Base-by-base conservation (phyloP, 2,888 invertebrate genomes). In the Hydrotaea cyrtoneurina region DNA sequence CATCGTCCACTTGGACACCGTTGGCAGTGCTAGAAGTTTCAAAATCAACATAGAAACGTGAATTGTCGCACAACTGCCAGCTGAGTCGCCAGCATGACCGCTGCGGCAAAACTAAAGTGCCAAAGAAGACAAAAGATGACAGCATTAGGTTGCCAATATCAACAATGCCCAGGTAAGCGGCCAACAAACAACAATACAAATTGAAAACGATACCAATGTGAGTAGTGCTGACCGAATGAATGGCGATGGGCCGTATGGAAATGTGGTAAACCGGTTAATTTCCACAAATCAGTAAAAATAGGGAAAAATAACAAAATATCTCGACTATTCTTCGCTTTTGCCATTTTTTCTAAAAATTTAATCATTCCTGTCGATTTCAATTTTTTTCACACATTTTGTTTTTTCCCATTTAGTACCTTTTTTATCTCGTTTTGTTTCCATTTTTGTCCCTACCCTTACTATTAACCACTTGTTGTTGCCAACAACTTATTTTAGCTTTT, bases 1-100 rank as follows among this genome's bases (percentile, higher is more conserved):
- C 10, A 71, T 50, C 10, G n/a, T n/a, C 13, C 11, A n/a, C 3
- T 1, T 11, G 23, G 57, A 36, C 73, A 4, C 2, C 3, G 31
- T 21, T 21, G 19, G 31, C 57, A 53, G n/a, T n/a, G n/a, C 17
- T 36, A 71, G 46, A 46, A 75, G 62, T 62, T 46, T 31, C 26
- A 1, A 66, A 66, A 66, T 66, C 66, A 43, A 36, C 39, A 64
- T 36, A 84, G 57, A 85, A 82, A 85, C 82, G 82, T 82, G 85
- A 85, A 85, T 82, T 85, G 82, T 82, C 82, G 85, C 85, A 82
- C 82, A 85, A 85, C 85, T 85, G 85, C 85, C 85, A 85, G 85
- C 85, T 85, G 85, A 85, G 85, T 85, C 85, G 85, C 85, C 85
- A 85, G 85, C 82, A 85, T 85, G 85, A 85, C 85, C 85, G 79